phyloP scores from a whole-genome alignment of 2,888 invertebrate genomes.

The Malachius bipustulatus region DNA sequence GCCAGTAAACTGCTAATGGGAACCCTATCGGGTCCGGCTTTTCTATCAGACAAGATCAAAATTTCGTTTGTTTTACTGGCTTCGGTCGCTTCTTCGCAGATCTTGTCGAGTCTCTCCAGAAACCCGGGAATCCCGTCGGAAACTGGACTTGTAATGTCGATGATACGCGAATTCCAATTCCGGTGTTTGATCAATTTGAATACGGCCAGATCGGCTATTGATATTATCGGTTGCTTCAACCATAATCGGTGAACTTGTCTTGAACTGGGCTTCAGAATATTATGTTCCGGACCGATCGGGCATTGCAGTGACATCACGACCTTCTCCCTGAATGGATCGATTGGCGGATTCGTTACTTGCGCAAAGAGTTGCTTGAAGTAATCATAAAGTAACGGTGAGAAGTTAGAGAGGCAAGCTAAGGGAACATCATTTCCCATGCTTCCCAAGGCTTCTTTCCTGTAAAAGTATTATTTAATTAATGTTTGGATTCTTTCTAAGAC shows the following conservation, averaged over 20 bases:
- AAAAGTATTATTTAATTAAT: constrained; percentile 20
- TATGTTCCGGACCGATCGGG: constrained; percentile 93
- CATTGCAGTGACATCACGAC: constrained; percentile 97
- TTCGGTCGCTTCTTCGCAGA: constrained; percentile 68
- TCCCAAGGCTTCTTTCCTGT: constrained; percentile 92
- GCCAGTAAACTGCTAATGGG: constrained; percentile 76
- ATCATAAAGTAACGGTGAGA: constrained; percentile 89
- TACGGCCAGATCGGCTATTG: constrained; percentile 79
- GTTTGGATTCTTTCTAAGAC: no score
- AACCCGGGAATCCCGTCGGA: constrained; percentile 65
- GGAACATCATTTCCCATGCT: constrained; percentile 99
- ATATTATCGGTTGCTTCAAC: constrained; percentile 87
- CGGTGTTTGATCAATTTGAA: constrained; percentile 72
- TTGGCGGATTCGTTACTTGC: constrained; percentile 98
- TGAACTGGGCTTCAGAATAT: constrained; percentile 81
- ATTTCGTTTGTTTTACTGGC: constrained; percentile 62
- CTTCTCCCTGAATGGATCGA: constrained; percentile 97
- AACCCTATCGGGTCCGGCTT: constrained; percentile 48
- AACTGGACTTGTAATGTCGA: constrained; percentile 76
- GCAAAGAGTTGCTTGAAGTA: constrained; percentile 99
- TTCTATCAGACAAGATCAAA: constrained; percentile 74
- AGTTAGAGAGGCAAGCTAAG: constrained; percentile 88
- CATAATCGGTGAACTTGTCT: constrained; percentile 61
- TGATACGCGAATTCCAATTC: constrained; percentile 74
- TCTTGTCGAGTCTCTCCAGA: constrained; percentile 61